A percentile compares a stretch with the other conserved stretches of the same genome.
Conservation (phyloP, 2,888 invertebrate species). For the Marronus borbonicus region DNA sequence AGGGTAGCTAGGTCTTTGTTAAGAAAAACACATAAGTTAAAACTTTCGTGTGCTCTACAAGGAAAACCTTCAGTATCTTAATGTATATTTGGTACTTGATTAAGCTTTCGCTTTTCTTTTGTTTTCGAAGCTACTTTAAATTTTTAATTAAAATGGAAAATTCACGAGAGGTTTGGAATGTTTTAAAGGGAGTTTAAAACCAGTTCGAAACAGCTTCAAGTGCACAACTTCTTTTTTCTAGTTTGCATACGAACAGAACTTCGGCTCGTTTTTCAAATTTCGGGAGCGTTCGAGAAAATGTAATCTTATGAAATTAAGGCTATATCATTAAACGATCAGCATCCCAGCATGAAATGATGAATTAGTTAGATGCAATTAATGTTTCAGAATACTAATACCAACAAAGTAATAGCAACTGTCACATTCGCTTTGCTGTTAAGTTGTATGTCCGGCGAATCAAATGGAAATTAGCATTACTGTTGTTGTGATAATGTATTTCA, state of each 20-base stretch:
- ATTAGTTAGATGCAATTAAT: not conserved
- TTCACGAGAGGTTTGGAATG: not conserved
- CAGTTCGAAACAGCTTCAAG: no score
- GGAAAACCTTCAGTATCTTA: slow-evolving; percentile 40
- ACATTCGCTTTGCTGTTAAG: not conserved
- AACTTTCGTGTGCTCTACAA: slow-evolving; percentile 20
- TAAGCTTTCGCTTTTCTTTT: slow-evolving; percentile 47
- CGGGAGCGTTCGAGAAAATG: no score
- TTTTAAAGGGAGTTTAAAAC: no score
- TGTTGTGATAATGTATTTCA: slow-evolving; percentile 8
- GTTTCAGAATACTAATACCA: not conserved
- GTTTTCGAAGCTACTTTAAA: slow-evolving; percentile 40
- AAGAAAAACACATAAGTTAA: slow-evolving; percentile 47
- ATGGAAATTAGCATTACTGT: slow-evolving; percentile 11
- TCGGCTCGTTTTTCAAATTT: no score
- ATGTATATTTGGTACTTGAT: slow-evolving; percentile 49
- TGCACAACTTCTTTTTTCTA: no score
- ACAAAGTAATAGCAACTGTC: slow-evolving; percentile 2
- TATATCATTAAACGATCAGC: no score
- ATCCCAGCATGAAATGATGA: no score
- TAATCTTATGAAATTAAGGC: no score
- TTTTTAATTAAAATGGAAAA: slow-evolving; percentile 52
- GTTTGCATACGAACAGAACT: no score
- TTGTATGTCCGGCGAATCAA: slow-evolving; percentile 7
- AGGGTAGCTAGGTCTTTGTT: not conserved